phyloP scores from a whole-genome alignment of 2,797 vertebrate species.

The Denticeps clupeoides region DNA sequence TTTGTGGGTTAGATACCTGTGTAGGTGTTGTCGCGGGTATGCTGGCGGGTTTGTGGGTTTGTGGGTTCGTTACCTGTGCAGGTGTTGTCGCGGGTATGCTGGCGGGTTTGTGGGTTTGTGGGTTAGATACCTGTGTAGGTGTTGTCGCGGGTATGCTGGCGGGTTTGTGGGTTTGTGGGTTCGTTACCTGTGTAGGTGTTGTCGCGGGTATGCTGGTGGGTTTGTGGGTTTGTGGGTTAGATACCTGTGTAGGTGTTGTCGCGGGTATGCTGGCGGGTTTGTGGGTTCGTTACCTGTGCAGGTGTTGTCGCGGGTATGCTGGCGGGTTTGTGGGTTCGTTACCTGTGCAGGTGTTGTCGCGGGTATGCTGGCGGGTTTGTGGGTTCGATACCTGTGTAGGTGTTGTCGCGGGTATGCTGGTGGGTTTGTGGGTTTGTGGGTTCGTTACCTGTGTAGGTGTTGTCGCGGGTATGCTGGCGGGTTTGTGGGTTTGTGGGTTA shows the following conservation, averaged over 20 bases:
- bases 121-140: conserved; percentile 54
- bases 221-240: too few relatives aligned
- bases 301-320: conserved; percentile 25
- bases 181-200: conserved; percentile 53
- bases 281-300: conserved; percentile 56
- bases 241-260: conserved; percentile 52
- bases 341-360: conserved; percentile 49
- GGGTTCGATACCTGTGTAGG: conserved; percentile 54
- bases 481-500: too few relatives aligned
- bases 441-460: conserved; percentile 53
- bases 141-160: conserved; percentile 21
- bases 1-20: conserved; percentile 59
- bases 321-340: too few relatives aligned
- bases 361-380: conserved; percentile 25
- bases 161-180: too few relatives aligned
- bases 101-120: too few relatives aligned
- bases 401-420: conserved; percentile 25
- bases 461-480: conserved; percentile 22
- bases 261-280: conserved; percentile 24
- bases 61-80: conserved; percentile 56
- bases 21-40: conserved; percentile 25
- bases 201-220: conserved; percentile 28
- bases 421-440: too few relatives aligned
- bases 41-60: too few relatives aligned
- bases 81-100: conserved; percentile 25